phyloP scores from a whole-genome alignment of 2,888 invertebrate genomes.

The Mythimna loreyi region DNA sequence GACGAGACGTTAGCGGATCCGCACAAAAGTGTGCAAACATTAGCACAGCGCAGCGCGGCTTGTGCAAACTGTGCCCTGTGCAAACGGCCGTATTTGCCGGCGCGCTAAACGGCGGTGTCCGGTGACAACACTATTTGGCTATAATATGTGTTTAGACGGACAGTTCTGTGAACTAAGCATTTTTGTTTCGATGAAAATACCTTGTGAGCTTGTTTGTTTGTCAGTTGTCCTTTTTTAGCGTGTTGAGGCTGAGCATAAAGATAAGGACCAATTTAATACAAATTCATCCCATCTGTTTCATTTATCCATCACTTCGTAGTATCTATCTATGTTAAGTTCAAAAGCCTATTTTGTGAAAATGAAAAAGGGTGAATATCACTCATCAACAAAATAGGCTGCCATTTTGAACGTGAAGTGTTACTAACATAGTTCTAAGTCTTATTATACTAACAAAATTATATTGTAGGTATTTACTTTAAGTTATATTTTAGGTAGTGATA shows the following conservation, averaged over 20 bases:
- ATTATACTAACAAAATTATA: no score
- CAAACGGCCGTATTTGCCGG: constrained; percentile 51
- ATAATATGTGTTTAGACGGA: constrained; percentile 43
- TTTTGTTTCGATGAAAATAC: constrained; percentile 26
- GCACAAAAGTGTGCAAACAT: constrained; percentile 57
- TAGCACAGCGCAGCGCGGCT: constrained; percentile 44
- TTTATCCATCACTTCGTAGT: no score
- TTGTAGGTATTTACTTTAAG: no score
- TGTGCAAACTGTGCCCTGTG: constrained; percentile 45
- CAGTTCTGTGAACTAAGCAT: background rate
- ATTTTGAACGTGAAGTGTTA: no score
- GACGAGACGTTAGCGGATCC: constrained; percentile 34
- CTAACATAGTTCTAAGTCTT: no score
- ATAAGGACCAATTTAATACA: no score
- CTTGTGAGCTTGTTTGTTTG: background rate
- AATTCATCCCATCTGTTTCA: no score
- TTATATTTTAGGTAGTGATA: no score
- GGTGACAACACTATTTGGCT: constrained; percentile 45
- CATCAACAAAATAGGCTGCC: no score
- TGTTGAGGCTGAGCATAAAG: background rate
- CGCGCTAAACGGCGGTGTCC: constrained; percentile 56
- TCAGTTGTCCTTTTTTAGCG: background rate
- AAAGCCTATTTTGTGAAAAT: no score
- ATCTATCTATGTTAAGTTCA: no score
- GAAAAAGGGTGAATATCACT: no score